A percentile compares a stretch with the other conserved stretches of the same genome.
phyloP scores from a whole-genome alignment of 2,113 vertebrate species.

The Stigmatopora argus region DNA sequence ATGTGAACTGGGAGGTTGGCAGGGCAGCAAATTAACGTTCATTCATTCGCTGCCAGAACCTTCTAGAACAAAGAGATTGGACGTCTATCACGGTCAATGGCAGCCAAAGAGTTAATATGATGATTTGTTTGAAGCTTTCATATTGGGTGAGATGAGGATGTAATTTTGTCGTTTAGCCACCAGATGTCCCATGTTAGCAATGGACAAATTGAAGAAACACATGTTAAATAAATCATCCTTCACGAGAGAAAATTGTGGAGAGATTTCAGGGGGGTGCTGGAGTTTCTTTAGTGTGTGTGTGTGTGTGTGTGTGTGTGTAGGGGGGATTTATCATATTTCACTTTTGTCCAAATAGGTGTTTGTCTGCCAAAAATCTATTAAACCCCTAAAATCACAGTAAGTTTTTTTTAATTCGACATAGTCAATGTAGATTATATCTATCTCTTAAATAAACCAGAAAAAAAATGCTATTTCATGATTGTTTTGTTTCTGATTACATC shows the following conservation, averaged over 20 bases:
- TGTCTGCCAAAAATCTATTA: conserved; percentile 3
- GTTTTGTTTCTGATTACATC: conserved; percentile 8
- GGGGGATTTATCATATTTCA: not conserved
- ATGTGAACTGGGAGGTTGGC: too few relatives aligned
- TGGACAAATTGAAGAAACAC: conserved; percentile 29
- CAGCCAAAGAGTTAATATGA: not conserved
- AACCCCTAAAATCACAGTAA: conserved; percentile 4
- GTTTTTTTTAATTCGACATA: conserved; percentile 9
- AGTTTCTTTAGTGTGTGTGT: conserved; percentile 1
- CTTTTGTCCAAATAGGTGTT: conserved; percentile 23
- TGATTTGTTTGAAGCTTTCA: conserved; percentile 4
- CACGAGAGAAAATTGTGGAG: conserved; percentile 24
- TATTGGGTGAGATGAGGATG: conserved; percentile 28
- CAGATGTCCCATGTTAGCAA: conserved; percentile 62
- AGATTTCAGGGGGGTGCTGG: conserved; percentile 6
- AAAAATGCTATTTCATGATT: not conserved
- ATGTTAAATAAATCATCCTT: conserved; percentile 54
- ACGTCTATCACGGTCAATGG: too few relatives aligned
- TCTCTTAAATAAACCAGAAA: not conserved
- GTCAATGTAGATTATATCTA: not conserved
- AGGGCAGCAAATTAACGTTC: too few relatives aligned
- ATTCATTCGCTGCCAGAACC: too few relatives aligned
- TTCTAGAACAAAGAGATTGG: too few relatives aligned
- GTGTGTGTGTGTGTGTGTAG: not conserved
- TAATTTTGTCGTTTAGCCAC: conserved; percentile 41